These are phyloP conservation scores for Allochrocebus solatus DNA, from an alignment of 2,797 vertebrate species.

Conservation along the genomic window DNA sequence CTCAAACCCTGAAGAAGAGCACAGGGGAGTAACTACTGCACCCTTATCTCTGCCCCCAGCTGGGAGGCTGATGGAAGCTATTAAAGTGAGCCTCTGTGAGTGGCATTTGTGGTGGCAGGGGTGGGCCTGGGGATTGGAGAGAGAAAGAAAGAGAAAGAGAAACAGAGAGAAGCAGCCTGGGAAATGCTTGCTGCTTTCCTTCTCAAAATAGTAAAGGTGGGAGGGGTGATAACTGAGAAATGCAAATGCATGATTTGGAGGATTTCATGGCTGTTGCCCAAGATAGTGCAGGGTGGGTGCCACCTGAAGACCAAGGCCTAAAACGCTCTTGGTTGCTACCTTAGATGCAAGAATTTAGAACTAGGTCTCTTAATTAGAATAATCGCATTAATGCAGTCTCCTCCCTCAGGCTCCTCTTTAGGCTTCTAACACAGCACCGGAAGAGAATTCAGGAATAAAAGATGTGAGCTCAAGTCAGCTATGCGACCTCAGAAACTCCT, in stretches of 20 bases:
- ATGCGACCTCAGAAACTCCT: not conserved
- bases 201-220: slow-evolving; percentile 49
- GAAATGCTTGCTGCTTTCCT: slow-evolving; percentile 47
- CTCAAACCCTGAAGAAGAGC: not conserved
- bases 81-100: not conserved
- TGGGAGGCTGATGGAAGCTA: not conserved
- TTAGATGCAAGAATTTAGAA: slow-evolving; percentile 5
- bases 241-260: not conserved
- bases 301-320: not conserved
- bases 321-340: not conserved
- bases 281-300: not conserved
- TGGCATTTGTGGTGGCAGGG: not conserved
- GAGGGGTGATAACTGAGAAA: not conserved
- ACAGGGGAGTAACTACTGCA: not conserved
- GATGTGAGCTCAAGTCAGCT: not conserved
- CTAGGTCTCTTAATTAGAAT: slow-evolving; percentile 9
- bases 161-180: not conserved
- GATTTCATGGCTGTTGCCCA: slow-evolving; percentile 11
- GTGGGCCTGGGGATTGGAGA: not conserved
- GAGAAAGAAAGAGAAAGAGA: not conserved
- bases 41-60: slow-evolving; percentile 38
- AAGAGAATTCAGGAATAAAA: not conserved
- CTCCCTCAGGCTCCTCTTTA: not conserved
- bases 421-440: not conserved
- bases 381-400: slow-evolving; percentile 1